These are phyloP conservation scores for Calliphora vomitoria DNA, from an alignment of 2,888 invertebrate species.

Conservation along the genomic window DNA sequence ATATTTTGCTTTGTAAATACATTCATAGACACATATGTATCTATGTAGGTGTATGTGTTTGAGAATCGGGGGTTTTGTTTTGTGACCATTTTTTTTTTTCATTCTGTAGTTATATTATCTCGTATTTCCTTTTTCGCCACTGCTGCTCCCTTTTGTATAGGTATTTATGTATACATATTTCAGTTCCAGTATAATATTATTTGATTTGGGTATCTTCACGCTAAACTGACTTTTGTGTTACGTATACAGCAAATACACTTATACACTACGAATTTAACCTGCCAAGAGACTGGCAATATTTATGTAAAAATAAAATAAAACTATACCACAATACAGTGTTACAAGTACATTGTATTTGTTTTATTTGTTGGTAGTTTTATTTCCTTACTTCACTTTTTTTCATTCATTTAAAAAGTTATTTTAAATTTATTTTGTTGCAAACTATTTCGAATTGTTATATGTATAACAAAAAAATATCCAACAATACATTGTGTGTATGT, in stretches of 20 bases:
- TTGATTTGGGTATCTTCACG: conserved; percentile 44
- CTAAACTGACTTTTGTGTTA: conserved; percentile 43
- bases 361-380: conserved; percentile 18
- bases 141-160: background rate
- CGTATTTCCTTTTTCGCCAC: background rate
- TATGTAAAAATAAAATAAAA: conserved; percentile 21
- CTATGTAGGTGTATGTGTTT: too few relatives aligned
- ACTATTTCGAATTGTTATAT: conserved; percentile 29
- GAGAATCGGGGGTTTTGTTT: background rate
- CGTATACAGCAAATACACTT: background rate
- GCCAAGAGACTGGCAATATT: background rate
- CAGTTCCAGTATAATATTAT: background rate
- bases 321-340: conserved; percentile 20
- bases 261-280: background rate
- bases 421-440: conserved; percentile 37
- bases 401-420: conserved; percentile 11
- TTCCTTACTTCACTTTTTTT: background rate
- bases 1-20: too few relatives aligned
- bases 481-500: background rate
- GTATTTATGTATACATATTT: background rate
- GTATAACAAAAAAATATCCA: background rate
- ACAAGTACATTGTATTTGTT: background rate
- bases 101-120: conserved; percentile 10
- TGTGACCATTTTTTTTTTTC: conserved; percentile 32
- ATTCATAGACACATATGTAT: too few relatives aligned